Base-by-base conservation (phyloP, 2,797 vertebrate species). In the Eleutherodactylus coqui region DNA sequence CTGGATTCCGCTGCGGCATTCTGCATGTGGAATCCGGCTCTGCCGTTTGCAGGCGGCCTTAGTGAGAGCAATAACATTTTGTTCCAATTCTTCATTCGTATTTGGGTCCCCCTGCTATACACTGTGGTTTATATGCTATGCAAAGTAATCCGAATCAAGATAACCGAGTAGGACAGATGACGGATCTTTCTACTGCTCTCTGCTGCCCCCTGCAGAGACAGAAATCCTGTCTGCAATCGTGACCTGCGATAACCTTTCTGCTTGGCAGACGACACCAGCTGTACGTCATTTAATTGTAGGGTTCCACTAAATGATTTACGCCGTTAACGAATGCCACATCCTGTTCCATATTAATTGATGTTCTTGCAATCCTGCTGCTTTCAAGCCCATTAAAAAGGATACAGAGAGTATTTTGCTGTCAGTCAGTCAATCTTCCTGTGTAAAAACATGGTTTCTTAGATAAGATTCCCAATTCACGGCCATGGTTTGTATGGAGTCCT, bases 261-360 rank as follows among this genome's bases (percentile, higher is more conserved):
- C n/a, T n/a, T 69, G 62, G 62, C 62, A 24, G 43, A 13, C n/a
- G 19, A 67, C 43, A 13, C 41, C 79, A 29, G 17, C 19, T 27
- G 4, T 64, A 21, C 67, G 29, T 53, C n/a, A 70, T 38, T 36
- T 82, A 51, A 53, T 69, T 27, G 16, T 36, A 47, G 17, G 27
- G 6, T 21, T 49, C 5, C 0, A 43, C 32, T 67, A 60, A 81
- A 49, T 49, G 14, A 49, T 69, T 34, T 24, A 47, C 13, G 6
- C 36, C 19, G 2, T 34, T 77, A 77, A 77, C 58, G 75, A 77
- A 58, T 77, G 17, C 64, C 79, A 38, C 32, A 38, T 53, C 21
- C 29, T 69, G 32, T 69, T 69, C 43, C 5, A 5, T 47, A 17
- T 45, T 17, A 34, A 45, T 47, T 64, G 38, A 80, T 34, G 29